These are phyloP conservation scores for Drosophila sp. DNA, from an alignment of 1,140 invertebrate species.

Conservation along the genomic window DNA sequence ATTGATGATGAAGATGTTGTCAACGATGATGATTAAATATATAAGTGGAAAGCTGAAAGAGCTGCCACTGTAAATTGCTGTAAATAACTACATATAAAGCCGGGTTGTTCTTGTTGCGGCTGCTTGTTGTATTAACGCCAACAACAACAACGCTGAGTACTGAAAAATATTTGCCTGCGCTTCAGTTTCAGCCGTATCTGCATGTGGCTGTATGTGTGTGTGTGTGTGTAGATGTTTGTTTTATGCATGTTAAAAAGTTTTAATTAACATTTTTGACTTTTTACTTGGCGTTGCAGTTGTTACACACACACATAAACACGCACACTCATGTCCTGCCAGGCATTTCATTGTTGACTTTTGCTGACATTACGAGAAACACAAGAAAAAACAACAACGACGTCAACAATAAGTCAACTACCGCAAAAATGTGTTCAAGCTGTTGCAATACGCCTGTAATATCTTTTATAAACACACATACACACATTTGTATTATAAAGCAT, in stretches of 20 bases:
- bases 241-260: conserved; percentile 81
- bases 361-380: conserved; percentile 55
- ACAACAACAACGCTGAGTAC: conserved; percentile 21
- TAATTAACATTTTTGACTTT: conserved; percentile 82
- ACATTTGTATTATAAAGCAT: conserved; percentile 6
- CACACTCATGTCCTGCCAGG: conserved; percentile 18
- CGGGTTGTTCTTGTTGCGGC: conserved; percentile 20
- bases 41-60: conserved; percentile 36
- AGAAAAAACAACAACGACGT: not conserved
- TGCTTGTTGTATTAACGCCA: conserved; percentile 53
- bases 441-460: conserved; percentile 36
- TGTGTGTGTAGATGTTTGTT: conserved; percentile 64
- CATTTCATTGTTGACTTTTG: conserved; percentile 73
- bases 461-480: conserved; percentile 39
- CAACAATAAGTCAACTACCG: conserved; percentile 36
- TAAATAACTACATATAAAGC: conserved; percentile 60
- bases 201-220: not conserved
- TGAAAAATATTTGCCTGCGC: conserved; percentile 47
- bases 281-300: conserved; percentile 52
- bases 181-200: conserved; percentile 11
- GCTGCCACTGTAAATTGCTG: conserved; percentile 64
- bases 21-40: conserved; percentile 48
- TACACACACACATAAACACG: conserved; percentile 13
- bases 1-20: conserved; percentile 8
- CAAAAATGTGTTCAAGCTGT: conserved; percentile 47